Evolutionary conservation across 2,797 vertebrate species (phyloP), one percentile per base, ranked within the genome.

Genomic region (Lagorchestes hirsutus): DNA sequence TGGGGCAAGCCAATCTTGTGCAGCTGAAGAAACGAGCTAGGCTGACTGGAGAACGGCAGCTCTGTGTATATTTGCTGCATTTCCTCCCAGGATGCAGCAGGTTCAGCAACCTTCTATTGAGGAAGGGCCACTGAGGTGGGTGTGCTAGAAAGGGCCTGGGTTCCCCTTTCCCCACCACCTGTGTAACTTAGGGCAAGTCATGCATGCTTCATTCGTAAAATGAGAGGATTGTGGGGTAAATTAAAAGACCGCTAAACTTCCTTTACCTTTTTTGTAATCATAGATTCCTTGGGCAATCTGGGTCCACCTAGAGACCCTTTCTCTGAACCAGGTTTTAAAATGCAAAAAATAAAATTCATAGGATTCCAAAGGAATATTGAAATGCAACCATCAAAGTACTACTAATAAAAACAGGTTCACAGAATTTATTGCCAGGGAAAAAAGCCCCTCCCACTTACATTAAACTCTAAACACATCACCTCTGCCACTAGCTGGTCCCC

Each of bases 61-160:
- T 97, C 90, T 93, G 29, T 31, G 93, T 93, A 95, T 91, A 96
- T 74, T 95, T 90, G 94, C 54, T 95, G 54, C 1, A 57, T 28
- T 97, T 92, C 57, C 46, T 92, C 90, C 67, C 91, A 93, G 0
- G 34, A 95, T 94, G 92, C 57, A 67, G 46, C 92, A 92, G 74
- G 56, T 28, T 8, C 93, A 87, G 29, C 58, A 93, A 90, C 40
- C 62, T 55, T 62, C 67, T 27, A 54, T 34, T 92, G 59, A 96
- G 54, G 50, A 3, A 87, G 55, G 92, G 87, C 54, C 52, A 92
- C 62, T 5, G 92, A 91, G 54, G 58, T 95, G 91, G n/a, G 40
- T 87, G 22, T 74, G 59, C 31, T 40, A 74, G 34, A 27, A 27
- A 87, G 40, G 0, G 9, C 40, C 10, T 87, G 74, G 74, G 40